Evolutionary conservation across 1,140 invertebrate genomes (phyloP).

Genomic region (Kradibia gibbosae): DNA sequence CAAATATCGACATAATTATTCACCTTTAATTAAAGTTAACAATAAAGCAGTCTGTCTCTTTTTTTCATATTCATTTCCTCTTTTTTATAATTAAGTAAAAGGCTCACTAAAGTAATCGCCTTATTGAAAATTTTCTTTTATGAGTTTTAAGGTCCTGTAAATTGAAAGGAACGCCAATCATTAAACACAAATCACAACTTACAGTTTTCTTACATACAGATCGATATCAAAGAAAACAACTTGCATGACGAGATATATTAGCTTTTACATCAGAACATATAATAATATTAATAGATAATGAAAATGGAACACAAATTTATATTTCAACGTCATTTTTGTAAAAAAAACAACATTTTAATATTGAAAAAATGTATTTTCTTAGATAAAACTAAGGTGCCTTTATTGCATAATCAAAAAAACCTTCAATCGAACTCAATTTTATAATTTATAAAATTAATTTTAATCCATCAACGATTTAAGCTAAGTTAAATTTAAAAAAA

Average conservation of each 20-base stretch:
- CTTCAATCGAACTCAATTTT: too few relatives aligned
- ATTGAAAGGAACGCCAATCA: conserved; percentile 26
- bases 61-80: conserved; percentile 10
- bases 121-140: conserved; percentile 4
- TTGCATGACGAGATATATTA: background rate
- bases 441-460: too few relatives aligned
- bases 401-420: too few relatives aligned
- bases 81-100: conserved; percentile 53
- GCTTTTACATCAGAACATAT: too few relatives aligned
- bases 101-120: conserved; percentile 27
- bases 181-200: background rate
- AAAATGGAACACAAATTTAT: too few relatives aligned
- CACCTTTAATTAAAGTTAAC: conserved; percentile 51
- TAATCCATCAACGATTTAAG: too few relatives aligned
- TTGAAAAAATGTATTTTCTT: too few relatives aligned
- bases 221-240: background rate
- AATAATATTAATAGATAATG: too few relatives aligned
- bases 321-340: too few relatives aligned
- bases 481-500: too few relatives aligned
- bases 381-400: too few relatives aligned
- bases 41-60: conserved; percentile 2
- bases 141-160: conserved; percentile 1
- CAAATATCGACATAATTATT: conserved; percentile 30
- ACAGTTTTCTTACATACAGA: background rate
- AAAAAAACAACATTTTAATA: too few relatives aligned